Conservation (phyloP, 2,797 vertebrate genomes). For the Peromyscus aztecus region DNA sequence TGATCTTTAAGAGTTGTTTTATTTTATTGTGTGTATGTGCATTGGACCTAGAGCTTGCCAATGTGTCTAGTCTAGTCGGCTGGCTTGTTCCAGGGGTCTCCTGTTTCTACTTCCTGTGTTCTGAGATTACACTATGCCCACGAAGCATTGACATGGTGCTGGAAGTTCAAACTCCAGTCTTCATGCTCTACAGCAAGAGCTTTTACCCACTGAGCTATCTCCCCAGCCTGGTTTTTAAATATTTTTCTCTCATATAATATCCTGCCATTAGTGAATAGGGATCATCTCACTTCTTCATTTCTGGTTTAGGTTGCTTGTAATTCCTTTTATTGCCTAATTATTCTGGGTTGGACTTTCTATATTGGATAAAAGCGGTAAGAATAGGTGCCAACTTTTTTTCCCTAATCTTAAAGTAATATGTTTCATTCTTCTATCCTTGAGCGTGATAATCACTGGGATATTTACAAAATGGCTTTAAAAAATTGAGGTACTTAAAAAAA, state of each 20-base stretch:
- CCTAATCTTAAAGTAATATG: background rate
- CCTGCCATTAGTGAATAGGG: background rate
- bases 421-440: background rate
- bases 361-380: background rate
- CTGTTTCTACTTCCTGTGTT: no score
- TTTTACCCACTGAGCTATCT: background rate
- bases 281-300: background rate
- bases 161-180: background rate
- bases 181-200: no score
- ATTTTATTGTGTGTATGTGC: background rate
- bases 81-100: background rate
- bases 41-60: background rate
- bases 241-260: background rate
- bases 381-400: background rate
- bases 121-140: background rate
- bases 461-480: background rate
- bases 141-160: background rate
- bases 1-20: background rate
- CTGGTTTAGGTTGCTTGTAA: background rate
- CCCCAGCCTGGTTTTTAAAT: background rate
- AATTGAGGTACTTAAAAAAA: background rate
- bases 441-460: background rate
- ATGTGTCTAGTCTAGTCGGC: background rate
- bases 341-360: background rate
- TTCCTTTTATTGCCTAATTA: background rate